These are phyloP conservation scores for Mesorhabditis sp. DNA, from an alignment of 2,888 invertebrate genomes.

Conservation along the genomic window DNA sequence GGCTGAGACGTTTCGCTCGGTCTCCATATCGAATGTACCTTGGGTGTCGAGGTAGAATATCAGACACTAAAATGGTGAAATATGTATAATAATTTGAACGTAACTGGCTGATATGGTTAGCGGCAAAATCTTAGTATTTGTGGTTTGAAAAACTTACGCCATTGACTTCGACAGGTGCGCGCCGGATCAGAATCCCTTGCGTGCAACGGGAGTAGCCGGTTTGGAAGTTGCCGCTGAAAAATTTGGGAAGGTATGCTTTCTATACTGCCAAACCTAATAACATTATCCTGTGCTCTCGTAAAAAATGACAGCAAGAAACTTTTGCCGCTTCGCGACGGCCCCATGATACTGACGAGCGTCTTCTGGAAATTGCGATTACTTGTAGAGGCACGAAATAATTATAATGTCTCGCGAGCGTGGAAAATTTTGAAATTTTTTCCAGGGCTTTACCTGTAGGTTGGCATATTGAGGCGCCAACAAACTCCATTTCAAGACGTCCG, in stretches of 20 bases:
- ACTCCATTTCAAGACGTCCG: not conserved
- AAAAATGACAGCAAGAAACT: not conserved
- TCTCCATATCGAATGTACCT: no score
- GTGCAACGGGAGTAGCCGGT: not conserved
- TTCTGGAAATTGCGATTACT: not conserved
- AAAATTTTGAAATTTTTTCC: not conserved
- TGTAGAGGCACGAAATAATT: no score
- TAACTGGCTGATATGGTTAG: no score
- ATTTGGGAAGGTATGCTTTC: not conserved
- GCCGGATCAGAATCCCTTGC: not conserved
- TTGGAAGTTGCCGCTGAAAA: not conserved
- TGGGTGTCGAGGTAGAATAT: no score
- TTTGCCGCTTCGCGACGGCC: not conserved
- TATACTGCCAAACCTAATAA: not conserved
- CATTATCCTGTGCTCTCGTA: not conserved
- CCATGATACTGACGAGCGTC: not conserved
- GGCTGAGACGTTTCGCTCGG: no score
- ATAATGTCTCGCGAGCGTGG: no score
- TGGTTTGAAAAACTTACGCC: slow-evolving; percentile 1
- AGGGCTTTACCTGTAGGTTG: not conserved
- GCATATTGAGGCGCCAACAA: no score
- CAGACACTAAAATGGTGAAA: no score
- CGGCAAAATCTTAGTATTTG: not conserved
- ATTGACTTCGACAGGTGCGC: not conserved
- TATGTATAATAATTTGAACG: no score